Conservation (phyloP, 1,140 invertebrate genomes). For the Drosophila arawakana region DNA sequence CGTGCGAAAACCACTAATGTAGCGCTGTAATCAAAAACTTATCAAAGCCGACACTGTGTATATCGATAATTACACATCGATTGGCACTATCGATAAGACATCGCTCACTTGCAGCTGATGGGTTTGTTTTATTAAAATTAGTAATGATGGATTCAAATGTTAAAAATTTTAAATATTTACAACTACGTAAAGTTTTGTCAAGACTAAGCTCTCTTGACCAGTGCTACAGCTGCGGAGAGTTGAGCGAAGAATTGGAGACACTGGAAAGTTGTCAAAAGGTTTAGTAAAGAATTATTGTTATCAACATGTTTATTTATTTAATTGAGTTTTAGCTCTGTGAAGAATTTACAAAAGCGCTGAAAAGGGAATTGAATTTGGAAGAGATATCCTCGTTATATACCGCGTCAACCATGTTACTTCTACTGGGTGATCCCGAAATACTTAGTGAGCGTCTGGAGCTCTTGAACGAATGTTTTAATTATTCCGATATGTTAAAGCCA, state of each 20-base stretch:
- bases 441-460: conserved; percentile 38
- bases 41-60: not conserved
- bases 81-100: conserved; percentile 12
- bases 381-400: conserved; percentile 54
- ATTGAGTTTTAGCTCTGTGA: conserved; percentile 33
- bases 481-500: conserved; percentile 65
- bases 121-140: not conserved
- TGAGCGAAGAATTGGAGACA: not conserved
- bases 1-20: conserved; percentile 41
- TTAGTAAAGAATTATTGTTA: not conserved
- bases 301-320: not conserved
- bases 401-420: conserved; percentile 33
- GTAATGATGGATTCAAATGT: conserved; percentile 26
- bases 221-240: not conserved
- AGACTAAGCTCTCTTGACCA: conserved; percentile 20
- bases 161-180: conserved; percentile 21
- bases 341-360: conserved; percentile 30
- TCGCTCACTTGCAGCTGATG: not conserved
- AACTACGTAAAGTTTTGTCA: conserved; percentile 20
- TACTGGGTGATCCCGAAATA: conserved; percentile 21
- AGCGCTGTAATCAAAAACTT: conserved; percentile 17
- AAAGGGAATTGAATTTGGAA: conserved; percentile 41
- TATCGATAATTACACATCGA: not conserved
- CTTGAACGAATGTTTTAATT: conserved; percentile 57
- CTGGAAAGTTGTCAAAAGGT: conserved; percentile 34